These are phyloP conservation scores for Thrips palmi DNA, from an alignment of 1,140 invertebrate species.

Conservation along the genomic window DNA sequence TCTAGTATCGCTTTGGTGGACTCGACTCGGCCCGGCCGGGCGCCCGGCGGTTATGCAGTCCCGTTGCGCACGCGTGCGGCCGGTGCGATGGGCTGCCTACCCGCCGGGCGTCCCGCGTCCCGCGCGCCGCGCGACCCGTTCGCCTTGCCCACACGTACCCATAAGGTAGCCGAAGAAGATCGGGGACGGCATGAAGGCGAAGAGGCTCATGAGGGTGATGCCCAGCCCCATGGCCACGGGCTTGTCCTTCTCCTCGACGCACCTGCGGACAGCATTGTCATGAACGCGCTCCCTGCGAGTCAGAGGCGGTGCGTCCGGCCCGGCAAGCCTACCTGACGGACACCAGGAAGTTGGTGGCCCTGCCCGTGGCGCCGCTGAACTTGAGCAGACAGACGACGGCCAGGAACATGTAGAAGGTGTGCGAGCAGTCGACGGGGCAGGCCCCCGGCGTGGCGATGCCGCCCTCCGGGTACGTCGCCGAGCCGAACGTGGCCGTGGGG, in stretches of 20 bases:
- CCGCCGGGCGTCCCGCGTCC: too few relatives aligned
- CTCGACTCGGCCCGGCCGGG: too few relatives aligned
- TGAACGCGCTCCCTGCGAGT: too few relatives aligned
- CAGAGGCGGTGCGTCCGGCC: too few relatives aligned
- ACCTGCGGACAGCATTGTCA: too few relatives aligned
- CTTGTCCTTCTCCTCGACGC: constrained; percentile 51
- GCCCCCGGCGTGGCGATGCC: constrained; percentile 25
- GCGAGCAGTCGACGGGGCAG: constrained; percentile 42
- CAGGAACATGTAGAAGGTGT: constrained; percentile 44
- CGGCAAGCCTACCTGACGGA: constrained; percentile 34
- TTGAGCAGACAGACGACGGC: constrained; percentile 44
- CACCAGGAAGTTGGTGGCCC: constrained; percentile 47
- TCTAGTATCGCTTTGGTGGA: too few relatives aligned
- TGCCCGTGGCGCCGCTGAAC: constrained; percentile 42
- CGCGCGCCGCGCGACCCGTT: too few relatives aligned
- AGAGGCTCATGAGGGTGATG: constrained; percentile 42
- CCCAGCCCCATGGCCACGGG: constrained; percentile 48
- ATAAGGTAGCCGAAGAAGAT: constrained; percentile 52
- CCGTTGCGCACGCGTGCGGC: too few relatives aligned
- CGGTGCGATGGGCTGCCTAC: too few relatives aligned
- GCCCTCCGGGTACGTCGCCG: neutral
- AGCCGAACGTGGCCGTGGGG: neutral
- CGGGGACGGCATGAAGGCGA: constrained; percentile 50
- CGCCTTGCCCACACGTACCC: constrained; percentile 32
- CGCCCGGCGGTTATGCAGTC: too few relatives aligned